These are phyloP conservation scores for Pristiophorus japonicus DNA, from an alignment of 2,113 vertebrate genomes.

Conservation along the genomic window DNA sequence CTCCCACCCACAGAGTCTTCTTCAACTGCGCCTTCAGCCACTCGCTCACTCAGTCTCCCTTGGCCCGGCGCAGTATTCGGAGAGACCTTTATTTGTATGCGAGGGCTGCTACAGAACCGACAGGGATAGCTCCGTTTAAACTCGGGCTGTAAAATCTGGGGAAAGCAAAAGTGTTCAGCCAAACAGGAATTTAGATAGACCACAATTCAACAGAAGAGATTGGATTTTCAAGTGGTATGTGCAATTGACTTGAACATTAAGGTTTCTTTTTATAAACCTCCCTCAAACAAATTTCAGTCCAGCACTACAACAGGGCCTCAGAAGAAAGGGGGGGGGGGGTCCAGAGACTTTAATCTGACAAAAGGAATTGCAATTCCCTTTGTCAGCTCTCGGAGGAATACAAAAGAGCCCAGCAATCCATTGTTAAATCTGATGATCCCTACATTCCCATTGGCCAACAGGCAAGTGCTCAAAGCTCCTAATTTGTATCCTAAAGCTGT, in stretches of 20 bases:
- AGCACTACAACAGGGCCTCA: not conserved
- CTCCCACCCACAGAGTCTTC: not conserved
- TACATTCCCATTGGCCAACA: constrained; percentile 8
- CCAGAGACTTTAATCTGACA: constrained; percentile 18
- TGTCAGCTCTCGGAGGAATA: not conserved
- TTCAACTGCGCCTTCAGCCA: not conserved
- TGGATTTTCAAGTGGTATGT: not conserved
- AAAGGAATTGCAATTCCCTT: constrained; percentile 25
- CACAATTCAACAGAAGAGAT: not conserved
- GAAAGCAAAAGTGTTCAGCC: not conserved
- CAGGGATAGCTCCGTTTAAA: not conserved
- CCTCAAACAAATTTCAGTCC: not conserved
- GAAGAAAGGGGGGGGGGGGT: not conserved
- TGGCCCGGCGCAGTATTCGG: too few relatives aligned
- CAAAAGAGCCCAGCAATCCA: not conserved
- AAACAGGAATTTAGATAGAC: not conserved
- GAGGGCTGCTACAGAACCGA: not conserved
- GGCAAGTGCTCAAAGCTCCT: constrained; percentile 1
- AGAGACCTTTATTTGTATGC: not conserved
- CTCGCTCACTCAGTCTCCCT: not conserved
- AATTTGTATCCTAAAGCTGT: constrained; percentile 55
- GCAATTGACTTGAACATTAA: not conserved
- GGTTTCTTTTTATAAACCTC: not conserved
- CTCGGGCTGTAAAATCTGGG: not conserved
- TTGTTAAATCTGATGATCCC: constrained; percentile 1